phyloP scores from a whole-genome alignment of 64 coral and sea anemone genomes.

The Stichodactyla mertensii region DNA sequence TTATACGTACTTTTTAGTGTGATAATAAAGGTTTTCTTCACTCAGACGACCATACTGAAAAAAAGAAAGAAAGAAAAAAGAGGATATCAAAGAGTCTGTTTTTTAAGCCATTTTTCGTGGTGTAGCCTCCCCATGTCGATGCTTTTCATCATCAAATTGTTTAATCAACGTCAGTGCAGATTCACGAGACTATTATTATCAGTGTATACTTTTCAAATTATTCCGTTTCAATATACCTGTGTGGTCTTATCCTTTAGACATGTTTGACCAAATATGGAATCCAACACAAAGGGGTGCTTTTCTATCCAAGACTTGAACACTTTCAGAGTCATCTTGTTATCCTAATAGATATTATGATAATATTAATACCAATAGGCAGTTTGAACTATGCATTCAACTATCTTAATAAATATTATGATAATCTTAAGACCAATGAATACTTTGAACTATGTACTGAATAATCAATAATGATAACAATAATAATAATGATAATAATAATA shows the following conservation, averaged over 20 bases:
- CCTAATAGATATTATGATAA: conserved; percentile 37
- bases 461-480: no score
- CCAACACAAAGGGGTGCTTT: conserved; percentile 83
- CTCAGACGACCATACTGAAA: conserved; percentile 3
- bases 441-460: no score
- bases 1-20: background rate
- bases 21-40: conserved; percentile 5
- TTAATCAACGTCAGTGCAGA: no score
- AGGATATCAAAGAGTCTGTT: no score
- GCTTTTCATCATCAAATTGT: no score
- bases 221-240: background rate
- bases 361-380: no score
- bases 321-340: conserved; percentile 67
- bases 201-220: background rate
- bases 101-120: no score
- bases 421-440: no score
- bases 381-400: no score
- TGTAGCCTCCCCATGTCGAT: no score
- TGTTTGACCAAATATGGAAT: conserved; percentile 77
- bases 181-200: background rate
- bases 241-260: conserved; percentile 73
- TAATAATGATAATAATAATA: no score
- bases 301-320: conserved; percentile 89
- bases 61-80: background rate
- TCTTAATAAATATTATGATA: no score